Evolutionary conservation across 2,888 invertebrate species (phyloP), one percentile per base, ranked within the genome.

Genomic region (Andrena bucephala): DNA sequence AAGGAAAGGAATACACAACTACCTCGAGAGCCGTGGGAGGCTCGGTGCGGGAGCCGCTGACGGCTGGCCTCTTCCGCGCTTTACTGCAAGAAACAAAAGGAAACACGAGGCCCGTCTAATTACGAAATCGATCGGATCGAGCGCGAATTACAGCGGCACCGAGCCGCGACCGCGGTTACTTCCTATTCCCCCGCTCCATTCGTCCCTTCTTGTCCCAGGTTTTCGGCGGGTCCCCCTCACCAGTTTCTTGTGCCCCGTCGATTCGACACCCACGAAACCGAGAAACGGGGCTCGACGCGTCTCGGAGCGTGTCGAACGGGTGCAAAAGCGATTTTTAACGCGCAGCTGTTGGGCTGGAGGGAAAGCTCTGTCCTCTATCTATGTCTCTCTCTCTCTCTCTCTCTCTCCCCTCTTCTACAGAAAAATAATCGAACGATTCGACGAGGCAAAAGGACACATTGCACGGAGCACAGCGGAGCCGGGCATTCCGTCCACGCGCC

Each of bases 1-100:
- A 86, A 80, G 81, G 68, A 60, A 42, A 57, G 63, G 48, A 59
- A 59, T 16, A 70, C 63, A 74, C 68, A 76, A 78, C 76, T 74
- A 75, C 65, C 72, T 81, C 24, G 72, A 73, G 62, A 57, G 36
- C 42, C 59, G 68, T n/a, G 27, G 54, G 48, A 31, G 42, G 42
- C 20, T 48, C 74, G 77, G 48, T 10, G 54, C 63, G 54, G 20
- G 62, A 54, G 36, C 33, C n/a, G 31, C n/a, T 63, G 36, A 48
- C 50, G 31, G 13, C 54, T 42, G n/a, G 50, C 48, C 66, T 72
- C 71, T 81, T 72, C 68, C 63, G 42, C 59, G 63, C 70, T 81
- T 89, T 90, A 90, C 91, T 90, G 88, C 42, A 90, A 89, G 84
- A 88, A 90, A 89, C 78, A 87, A 85, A 89, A 79, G 81, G 81